phyloP scores from a whole-genome alignment of 2,888 invertebrate genomes.

The Catocala sponsa region DNA sequence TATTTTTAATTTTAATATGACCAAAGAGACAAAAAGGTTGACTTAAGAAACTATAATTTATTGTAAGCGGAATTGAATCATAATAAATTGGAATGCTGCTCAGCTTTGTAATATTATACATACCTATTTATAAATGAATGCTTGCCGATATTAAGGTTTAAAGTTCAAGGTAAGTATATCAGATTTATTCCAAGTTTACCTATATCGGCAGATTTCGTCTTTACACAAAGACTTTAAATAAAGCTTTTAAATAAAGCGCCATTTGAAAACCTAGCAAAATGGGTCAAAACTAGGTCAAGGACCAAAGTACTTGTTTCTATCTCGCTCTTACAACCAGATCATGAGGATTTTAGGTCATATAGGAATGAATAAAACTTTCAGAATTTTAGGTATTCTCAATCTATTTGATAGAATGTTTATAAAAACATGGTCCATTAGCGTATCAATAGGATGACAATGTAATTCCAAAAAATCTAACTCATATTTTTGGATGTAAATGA shows the following conservation, averaged over 20 bases:
- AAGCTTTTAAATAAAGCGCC: constrained; percentile 53
- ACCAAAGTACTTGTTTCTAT: constrained; percentile 54
- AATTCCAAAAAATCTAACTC: too few species aligned
- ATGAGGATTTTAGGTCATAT: constrained; percentile 59
- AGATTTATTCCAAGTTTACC: not conserved
- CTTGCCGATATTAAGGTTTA: not conserved
- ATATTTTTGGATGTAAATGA: too few species aligned
- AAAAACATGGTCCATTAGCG: too few species aligned
- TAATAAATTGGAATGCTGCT: not conserved
- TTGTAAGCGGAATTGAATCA: not conserved
- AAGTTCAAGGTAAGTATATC: constrained; percentile 4
- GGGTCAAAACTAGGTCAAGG: constrained; percentile 69
- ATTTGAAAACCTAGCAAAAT: constrained; percentile 32
- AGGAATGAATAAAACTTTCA: constrained; percentile 50
- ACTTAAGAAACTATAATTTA: not conserved
- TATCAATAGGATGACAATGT: too few species aligned
- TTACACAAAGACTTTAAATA: constrained; percentile 45
- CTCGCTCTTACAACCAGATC: constrained; percentile 60
- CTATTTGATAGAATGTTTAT: not conserved
- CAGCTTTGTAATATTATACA: too few species aligned
- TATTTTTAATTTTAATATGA: not conserved
- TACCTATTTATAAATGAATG: too few species aligned
- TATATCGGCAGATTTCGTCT: not conserved
- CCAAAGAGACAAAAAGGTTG: not conserved
- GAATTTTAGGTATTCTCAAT: constrained; percentile 8